Evolutionary conservation across 2,888 invertebrate genomes (phyloP), one percentile per base, ranked within the genome.

Genomic region (Dynastes maya): DNA sequence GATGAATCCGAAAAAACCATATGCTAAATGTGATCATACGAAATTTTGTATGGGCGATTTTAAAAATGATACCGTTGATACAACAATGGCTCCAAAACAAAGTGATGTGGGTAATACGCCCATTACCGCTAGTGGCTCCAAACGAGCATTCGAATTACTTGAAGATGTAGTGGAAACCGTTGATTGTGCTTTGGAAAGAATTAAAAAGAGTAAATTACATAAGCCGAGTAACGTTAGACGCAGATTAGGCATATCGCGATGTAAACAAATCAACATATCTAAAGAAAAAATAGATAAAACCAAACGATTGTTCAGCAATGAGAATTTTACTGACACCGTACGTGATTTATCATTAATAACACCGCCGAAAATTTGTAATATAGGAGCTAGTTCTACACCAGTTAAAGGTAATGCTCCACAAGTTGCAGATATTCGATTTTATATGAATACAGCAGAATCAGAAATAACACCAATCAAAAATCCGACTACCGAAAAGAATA

Each of bases 231-330:
- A 37, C 40, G 63, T 67, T 16, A 86, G 84, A 67, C 85, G 83
- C 79, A 82, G 85, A 65, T 82, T 87, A 40, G 87, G 87, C 2
- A 79, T 85, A 51, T 83, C 85, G n/a, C 79, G 81, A n/a, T 84
- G 84, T 61, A 86, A 84, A 76, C 85, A 83, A 71, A 84, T 85
- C 78, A 82, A 83, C 58, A 83, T 85, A 51, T 85, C 85, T 79
- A 86, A 83, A 81, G 85, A 80, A 65, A 86, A 83, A 51, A 80
- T 86, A 49, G 74, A 79, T 27, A 51, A 65, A 37, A 77, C 79
- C 1, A 79, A 74, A 67, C 55, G 37, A 27, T 53, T 79, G 32
- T 79, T 77, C 27, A 72, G 72, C 32, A 64, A 80, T 37, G 81
- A 82, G 13, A 76, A 68, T 70, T 78, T 68, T n/a, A 68, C 65